Evolutionary conservation across 2,113 vertebrate genomes (phyloP).

Genomic region (Tiliqua scincoides): DNA sequence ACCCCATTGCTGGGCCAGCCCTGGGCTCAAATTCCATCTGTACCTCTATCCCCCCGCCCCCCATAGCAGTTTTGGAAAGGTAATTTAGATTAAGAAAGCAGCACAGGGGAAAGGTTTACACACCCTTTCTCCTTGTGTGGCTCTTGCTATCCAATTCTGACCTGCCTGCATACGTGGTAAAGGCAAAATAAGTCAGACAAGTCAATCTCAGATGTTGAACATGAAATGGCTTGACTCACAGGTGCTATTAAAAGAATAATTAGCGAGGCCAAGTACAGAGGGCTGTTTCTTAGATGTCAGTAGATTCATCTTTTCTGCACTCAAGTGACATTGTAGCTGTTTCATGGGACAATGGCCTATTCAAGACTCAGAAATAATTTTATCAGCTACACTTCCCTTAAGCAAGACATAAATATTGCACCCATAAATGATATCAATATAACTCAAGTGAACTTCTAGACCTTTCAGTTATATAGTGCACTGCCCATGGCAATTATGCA

Average conservation of each 20-base stretch:
- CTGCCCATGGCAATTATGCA: constrained; percentile 13
- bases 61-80: background rate
- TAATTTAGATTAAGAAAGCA: background rate
- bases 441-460: constrained; percentile 24
- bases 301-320: constrained; percentile 17
- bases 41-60: background rate
- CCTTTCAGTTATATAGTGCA: constrained; percentile 29
- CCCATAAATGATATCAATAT: constrained; percentile 14
- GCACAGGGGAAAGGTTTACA: background rate
- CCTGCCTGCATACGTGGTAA: background rate
- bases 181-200: background rate
- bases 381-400: constrained; percentile 31
- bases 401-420: constrained; percentile 39
- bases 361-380: constrained; percentile 37
- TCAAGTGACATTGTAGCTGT: background rate
- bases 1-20: no score
- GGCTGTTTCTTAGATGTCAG: constrained; percentile 5
- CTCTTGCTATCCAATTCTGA: background rate
- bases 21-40: background rate
- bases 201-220: background rate
- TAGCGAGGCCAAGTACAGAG: background rate
- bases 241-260: background rate
- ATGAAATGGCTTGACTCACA: background rate
- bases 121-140: background rate
- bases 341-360: constrained; percentile 33